Base-by-base conservation (phyloP, 2,113 vertebrate species). In the Natator depressus region DNA sequence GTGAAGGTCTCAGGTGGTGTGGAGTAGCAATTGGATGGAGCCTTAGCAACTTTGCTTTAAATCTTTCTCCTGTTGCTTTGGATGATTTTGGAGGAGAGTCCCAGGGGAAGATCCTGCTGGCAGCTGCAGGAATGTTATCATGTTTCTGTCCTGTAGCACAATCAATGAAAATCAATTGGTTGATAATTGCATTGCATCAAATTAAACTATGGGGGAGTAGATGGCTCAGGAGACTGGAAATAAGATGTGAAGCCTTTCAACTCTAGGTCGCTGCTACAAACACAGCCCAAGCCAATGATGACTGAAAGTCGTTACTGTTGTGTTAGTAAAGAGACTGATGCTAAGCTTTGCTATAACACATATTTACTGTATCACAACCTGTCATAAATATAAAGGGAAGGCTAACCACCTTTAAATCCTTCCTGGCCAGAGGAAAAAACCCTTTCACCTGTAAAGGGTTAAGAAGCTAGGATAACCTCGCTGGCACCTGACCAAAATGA, bases 101-200 rank as follows among this genome's bases (percentile, higher is more conserved):
- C 55, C 94, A 87, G n/a, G 91, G 92, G 46, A 85, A 91, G 81
- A 83, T 92, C 85, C 85, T 90, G 84, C 51, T 82, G 75, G 78
- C 78, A 97, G 89, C 83, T 96, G 87, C 76, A 93, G 51, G 90
- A 96, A 90, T 17, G 57, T 88, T 88, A 80, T 84, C 85, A 92
- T 93, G 91, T 89, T 97, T 96, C 83, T 97, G 95, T 96, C 95
- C 94, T 92, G 93, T 79, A 97, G 94, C 81, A 91, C 88, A 96
- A 97, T 97, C 97, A 96, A 96, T 95, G 89, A 92, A 98, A 98
- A 98, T 96, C 95, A 97, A 95, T 96, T 96, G 93, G 80, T 89
- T 96, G 80, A 96, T 97, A 97, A 98, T 95, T 97, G 95, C 80
- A 95, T 96, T 95, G 88, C 89, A 97, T 97, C 94, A 92, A 96